Percentiles rank a stretch among this genome's conserved stretches.
Evolutionary conservation across 2,888 invertebrate genomes (phyloP).

Genomic region (Cryptus armator): DNA sequence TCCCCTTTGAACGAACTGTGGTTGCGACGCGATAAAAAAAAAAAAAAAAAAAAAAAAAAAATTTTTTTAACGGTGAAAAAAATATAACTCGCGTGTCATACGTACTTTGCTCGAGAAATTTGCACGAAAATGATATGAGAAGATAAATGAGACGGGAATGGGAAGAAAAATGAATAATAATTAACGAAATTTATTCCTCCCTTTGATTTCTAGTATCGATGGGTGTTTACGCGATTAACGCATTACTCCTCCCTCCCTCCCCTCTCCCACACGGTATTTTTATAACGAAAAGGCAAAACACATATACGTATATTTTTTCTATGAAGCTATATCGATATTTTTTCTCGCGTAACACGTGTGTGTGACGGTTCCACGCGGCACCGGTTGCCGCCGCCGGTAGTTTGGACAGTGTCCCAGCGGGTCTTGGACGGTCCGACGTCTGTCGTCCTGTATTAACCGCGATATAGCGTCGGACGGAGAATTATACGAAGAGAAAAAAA

Average conservation of each 20-base stretch:
- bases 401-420: slow-evolving; percentile 73
- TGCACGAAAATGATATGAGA: not conserved
- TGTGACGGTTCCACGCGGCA: slow-evolving; percentile 47
- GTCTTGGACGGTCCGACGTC: slow-evolving; percentile 74
- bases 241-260: not conserved
- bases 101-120: too few species aligned
- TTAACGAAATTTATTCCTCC: not conserved
- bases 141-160: not conserved
- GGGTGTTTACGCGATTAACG: not conserved
- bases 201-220: not conserved
- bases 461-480: slow-evolving; percentile 30
- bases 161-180: not conserved
- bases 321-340: slow-evolving; percentile 60
- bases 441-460: slow-evolving; percentile 51
- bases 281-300: slow-evolving; percentile 7
- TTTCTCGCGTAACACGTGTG: slow-evolving; percentile 45
- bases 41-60: too few species aligned
- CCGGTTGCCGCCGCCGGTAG: slow-evolving; percentile 55
- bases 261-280: slow-evolving; percentile 1
- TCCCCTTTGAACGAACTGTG: slow-evolving; percentile 8
- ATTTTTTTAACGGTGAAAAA: too few species aligned
- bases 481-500: slow-evolving; percentile 3
- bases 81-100: too few species aligned
- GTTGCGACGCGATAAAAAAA: not conserved
- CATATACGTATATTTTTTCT: slow-evolving; percentile 64